Evolutionary conservation across 2,888 invertebrate species (phyloP), one percentile per base, ranked within the genome.

Genomic region (Philereme vetulata): DNA sequence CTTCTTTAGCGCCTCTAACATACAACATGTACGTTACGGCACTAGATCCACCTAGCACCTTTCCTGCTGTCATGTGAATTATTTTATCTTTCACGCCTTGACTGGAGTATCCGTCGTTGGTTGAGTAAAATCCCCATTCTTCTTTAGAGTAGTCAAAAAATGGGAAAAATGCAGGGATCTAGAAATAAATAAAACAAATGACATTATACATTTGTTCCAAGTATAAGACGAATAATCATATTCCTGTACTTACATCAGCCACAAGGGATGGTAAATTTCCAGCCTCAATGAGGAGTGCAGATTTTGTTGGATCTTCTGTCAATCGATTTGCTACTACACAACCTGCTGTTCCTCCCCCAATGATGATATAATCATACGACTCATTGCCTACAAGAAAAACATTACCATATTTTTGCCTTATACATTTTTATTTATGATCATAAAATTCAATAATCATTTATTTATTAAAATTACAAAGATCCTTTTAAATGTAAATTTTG

Each of bases 31-130:
- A 44, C 76, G 95, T 95, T 1, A 94, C 86, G 0, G 91, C 86
- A 53, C 94, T 94, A 6, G 93, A 92, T 0, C 96, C 96, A 0
- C 96, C 96, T 21, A 94, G 80, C 35, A 93, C 92, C 73, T 95
- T 94, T 0, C 94, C 94, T 48, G 95, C 90, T 0, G 94, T 94
- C 93, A 77, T 55, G 36, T 72, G 73, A 10, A 83, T 57, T 21
- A 50, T 77, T 49, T 73, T 72, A 4, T 62, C 63, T 40, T 56
- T 68, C 4, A 63, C 72, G 4, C 65, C 76, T 67, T 81, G 78
- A 44, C 78, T 77, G 0, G 78, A 71, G 50, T 72, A 75, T 1
- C 70, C 68, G 49, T 82, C 82, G 34, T 83, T 68, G 4, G 60
- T 66, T 1, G 78, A 74, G 32, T 73, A 67, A 44, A 76, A 77